phyloP scores from a whole-genome alignment of 2,113 vertebrate species.

The Platysternon megacephalum region DNA sequence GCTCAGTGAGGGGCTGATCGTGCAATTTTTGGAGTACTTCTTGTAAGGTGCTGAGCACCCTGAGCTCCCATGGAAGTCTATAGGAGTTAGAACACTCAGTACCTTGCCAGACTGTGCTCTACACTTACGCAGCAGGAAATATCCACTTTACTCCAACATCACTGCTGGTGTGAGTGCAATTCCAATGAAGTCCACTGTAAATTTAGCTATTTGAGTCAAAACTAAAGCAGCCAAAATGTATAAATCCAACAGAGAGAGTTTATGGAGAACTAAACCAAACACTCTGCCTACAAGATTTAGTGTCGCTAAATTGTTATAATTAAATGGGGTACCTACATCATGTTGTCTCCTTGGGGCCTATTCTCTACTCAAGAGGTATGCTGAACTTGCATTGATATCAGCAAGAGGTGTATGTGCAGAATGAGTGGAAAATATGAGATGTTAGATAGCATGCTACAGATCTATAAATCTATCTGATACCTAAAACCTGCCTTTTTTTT shows the following conservation, averaged over 20 bases:
- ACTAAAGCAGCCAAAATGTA: conserved; percentile 52
- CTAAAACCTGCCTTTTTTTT: not conserved
- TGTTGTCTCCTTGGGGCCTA: conserved; percentile 36
- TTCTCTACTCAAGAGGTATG: not conserved
- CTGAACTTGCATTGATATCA: conserved; percentile 41
- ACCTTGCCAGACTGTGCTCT: conserved; percentile 16
- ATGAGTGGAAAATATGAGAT: conserved; percentile 49
- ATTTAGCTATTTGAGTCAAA: conserved; percentile 43
- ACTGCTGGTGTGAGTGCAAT: conserved; percentile 6
- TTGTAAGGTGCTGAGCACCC: conserved; percentile 43
- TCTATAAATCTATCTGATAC: conserved; percentile 47
- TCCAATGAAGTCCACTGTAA: not conserved
- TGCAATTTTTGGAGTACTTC: conserved; percentile 41
- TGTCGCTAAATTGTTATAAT: not conserved
- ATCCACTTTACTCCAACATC: conserved; percentile 16
- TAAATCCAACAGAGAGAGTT: conserved; percentile 42
- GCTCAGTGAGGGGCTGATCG: not conserved
- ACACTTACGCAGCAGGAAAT: not conserved
- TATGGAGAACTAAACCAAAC: conserved; percentile 29
- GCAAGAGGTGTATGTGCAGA: conserved; percentile 50
- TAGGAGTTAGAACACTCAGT: not conserved
- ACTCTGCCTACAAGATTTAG: conserved; percentile 24
- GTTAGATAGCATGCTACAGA: conserved; percentile 29
- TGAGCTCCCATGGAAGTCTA: not conserved
- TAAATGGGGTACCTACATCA: not conserved